Base-by-base conservation (phyloP, 2,797 vertebrate species). In the Pagetopsis macropterus region DNA sequence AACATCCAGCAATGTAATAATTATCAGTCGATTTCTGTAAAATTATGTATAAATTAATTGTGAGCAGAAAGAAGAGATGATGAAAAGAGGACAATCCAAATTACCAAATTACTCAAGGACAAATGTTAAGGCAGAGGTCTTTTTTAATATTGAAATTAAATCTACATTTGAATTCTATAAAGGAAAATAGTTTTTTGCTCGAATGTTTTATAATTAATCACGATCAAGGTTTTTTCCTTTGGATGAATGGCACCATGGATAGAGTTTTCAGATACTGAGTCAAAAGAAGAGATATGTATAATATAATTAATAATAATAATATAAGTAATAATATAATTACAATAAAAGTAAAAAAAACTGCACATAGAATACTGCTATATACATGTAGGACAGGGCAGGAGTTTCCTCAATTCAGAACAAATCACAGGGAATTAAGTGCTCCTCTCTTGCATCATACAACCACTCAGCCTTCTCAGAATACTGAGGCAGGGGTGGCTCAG, bases 391-490 rank as follows among this genome's bases (percentile, higher is more conserved):
- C 63, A 65, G 67, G 73, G 56, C 69, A 68, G 66, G 63, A 71
- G 50, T 58, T 43, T 64, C 72, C 63, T 67, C 72, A 71, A 45
- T 63, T 58, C 50, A 10, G 40, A 80, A 57, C 44, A 13, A 33
- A 76, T 70, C 67, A 80, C 59, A 74, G 62, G 15, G 37, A 57
- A 67, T 65, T 40, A 16, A 41, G 75, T 57, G 23, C 56, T 81
- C 71, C 23, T 46, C 52, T 75, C 66, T 84, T 79, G 69, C 51
- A 70, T 75, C 48, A 3, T 48, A 68, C 37, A 65, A 66, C 50
- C 31, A 61, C 65, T 85, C 72, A 81, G 89, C 94, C 95, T 94
- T 94, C 94, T 93, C 91, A 87, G 94, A 95, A 94, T 94, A 93
- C 94, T 50, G 82, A 84, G 65, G 41, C 74, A 46, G 45, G 70